phyloP scores from a whole-genome alignment of 1,140 invertebrate species.

The Pogonomyrmex barbatus region DNA sequence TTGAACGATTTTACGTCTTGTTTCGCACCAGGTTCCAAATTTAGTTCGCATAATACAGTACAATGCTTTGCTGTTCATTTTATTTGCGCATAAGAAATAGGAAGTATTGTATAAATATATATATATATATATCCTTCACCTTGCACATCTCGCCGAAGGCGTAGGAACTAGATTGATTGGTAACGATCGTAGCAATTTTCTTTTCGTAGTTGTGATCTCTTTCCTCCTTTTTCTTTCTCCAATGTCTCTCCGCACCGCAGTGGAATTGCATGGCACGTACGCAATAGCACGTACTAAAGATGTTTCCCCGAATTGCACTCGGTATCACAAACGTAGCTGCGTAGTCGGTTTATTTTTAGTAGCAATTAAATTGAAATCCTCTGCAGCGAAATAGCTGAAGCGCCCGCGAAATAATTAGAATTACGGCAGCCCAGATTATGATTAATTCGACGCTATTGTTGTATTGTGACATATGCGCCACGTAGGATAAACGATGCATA shows the following conservation, averaged over 20 bases:
- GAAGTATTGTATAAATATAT: background rate
- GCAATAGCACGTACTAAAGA: constrained; percentile 44
- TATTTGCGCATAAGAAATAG: background rate
- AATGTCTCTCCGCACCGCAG: constrained; percentile 55
- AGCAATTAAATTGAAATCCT: constrained; percentile 3
- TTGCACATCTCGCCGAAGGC: background rate
- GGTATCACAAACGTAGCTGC: background rate
- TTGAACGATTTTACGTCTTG: constrained; percentile 34
- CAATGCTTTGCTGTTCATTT: constrained; percentile 21
- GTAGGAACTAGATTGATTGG: constrained; percentile 16
- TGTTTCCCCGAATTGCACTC: background rate
- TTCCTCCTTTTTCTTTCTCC: constrained; percentile 27
- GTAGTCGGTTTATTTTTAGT: background rate
- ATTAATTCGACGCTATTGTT: background rate
- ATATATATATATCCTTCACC: background rate
- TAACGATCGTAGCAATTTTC: constrained; percentile 27
- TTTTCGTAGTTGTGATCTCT: constrained; percentile 24
- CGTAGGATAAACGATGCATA: constrained; percentile 1
- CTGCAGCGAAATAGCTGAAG: background rate
- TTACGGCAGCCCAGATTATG: background rate
- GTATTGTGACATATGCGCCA: background rate
- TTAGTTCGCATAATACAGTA: background rate
- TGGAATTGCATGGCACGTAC: constrained; percentile 56
- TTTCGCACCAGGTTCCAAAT: constrained; percentile 25
- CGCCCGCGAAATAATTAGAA: background rate